Evolutionary conservation across 1,140 invertebrate genomes (phyloP).

Genomic region (Reticulitermes speratus): DNA sequence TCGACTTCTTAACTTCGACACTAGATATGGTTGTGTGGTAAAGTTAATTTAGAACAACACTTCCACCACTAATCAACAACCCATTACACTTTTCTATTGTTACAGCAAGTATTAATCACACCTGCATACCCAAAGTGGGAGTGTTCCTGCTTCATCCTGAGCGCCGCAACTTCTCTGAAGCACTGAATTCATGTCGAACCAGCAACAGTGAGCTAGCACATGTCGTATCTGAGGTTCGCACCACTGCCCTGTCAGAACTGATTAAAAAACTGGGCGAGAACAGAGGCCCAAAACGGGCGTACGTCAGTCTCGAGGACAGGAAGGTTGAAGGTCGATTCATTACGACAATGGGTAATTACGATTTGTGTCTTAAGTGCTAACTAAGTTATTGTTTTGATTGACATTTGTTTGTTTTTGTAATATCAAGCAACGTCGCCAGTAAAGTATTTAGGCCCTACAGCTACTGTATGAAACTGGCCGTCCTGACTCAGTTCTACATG

Average conservation of each 20-base stretch:
- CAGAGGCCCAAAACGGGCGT: neutral
- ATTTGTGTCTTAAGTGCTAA: no score
- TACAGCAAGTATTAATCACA: neutral
- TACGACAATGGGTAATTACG: neutral
- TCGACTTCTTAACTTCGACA: no score
- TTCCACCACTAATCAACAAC: no score
- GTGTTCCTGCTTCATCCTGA: neutral
- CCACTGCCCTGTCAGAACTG: neutral
- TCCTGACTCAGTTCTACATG: no score
- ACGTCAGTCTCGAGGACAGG: neutral
- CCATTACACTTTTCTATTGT: neutral
- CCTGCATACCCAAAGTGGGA: neutral
- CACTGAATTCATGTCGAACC: neutral
- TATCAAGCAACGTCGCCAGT: no score
- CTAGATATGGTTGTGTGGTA: no score
- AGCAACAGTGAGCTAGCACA: neutral
- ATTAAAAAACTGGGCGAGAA: neutral
- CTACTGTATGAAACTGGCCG: no score
- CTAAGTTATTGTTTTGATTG: no score
- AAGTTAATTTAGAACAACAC: no score
- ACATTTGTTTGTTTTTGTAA: no score
- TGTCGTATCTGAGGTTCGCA: neutral
- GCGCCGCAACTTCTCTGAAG: neutral
- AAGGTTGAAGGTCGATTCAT: neutral
- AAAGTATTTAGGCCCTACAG: no score